Evolutionary conservation across 2,888 invertebrate species (phyloP), one percentile per base, ranked within the genome.

Genomic region (Pachliopta kotzebuea): DNA sequence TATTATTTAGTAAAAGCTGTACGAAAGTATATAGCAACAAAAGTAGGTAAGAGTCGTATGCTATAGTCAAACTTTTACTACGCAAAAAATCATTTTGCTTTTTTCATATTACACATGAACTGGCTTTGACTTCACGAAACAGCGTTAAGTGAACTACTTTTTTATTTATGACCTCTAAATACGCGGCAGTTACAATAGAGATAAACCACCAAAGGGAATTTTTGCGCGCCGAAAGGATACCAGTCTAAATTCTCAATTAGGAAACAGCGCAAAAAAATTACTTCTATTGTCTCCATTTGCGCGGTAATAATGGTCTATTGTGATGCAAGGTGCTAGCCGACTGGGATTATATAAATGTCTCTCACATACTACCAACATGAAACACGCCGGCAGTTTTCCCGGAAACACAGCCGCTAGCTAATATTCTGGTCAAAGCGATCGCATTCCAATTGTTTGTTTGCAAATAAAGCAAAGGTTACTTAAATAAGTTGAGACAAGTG

Each of bases 331-430:
- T 66, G 37, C 45, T 26, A 65, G 65, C 64, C 70, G 70, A 68
- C 68, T 69, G 65, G 68, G 66, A 66, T 65, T 76, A 74, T 73
- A 76, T 74, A 59, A 77, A 45, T n/a, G 78, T 79, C 76, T 79
- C 76, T 76, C 84, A 85, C 85, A 85, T 76, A 81, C 81, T 82
- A 73, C 69, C 63, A 67, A 73, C 76, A 76, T 80, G 73, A 83
- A 81, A 83, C 53, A 58, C 23, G 62, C 76, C 78, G 74, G 45
- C 62, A 61, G 20, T 67, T 72, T 75, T 57, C 61, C 57, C 17
- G 31, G 61, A 65, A 65, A 29, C n/a, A 3, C 7, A 17, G 23
- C 53, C 37, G 52, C 52, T 42, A 24, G 26, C 45, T 29, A 55
- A 50, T 56, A 58, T 20, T 56, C 31, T n/a, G 56, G 60, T 59